phyloP scores from a whole-genome alignment of 2,888 invertebrate genomes.

The Diaphora mendica region DNA sequence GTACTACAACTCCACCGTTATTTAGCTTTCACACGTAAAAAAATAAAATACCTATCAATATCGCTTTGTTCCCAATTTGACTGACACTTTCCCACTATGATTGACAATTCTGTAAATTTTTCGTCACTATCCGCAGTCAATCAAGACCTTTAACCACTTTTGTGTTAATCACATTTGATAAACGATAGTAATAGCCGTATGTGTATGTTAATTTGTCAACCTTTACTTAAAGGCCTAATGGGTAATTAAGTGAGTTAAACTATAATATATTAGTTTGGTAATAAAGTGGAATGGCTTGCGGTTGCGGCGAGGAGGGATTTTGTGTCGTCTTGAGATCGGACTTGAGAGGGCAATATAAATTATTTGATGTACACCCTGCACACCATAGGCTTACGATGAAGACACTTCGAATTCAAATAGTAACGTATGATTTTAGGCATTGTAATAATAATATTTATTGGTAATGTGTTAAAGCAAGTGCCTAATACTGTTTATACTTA shows the following conservation, averaged over 20 bases:
- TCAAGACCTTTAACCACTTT: constrained; percentile 14
- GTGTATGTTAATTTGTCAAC: constrained; percentile 53
- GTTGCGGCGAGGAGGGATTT: constrained; percentile 1
- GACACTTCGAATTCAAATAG: neutral
- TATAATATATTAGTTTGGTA: constrained; percentile 41
- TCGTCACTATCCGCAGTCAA: neutral
- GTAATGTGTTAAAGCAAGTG: too few relatives aligned
- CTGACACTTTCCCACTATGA: neutral
- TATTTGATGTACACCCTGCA: neutral
- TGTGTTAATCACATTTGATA: constrained; percentile 50
- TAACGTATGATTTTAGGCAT: neutral
- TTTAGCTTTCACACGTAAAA: neutral
- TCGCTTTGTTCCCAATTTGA: neutral
- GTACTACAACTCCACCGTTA: too few relatives aligned
- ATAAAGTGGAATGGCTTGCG: constrained; percentile 9
- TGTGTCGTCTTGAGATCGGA: constrained; percentile 13
- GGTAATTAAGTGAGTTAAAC: constrained; percentile 49
- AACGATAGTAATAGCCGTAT: constrained; percentile 25
- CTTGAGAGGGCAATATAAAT: constrained; percentile 3
- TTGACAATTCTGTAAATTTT: neutral
- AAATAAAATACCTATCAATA: neutral
- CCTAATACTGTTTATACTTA: too few relatives aligned
- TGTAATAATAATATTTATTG: neutral
- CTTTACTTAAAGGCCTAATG: constrained; percentile 50
- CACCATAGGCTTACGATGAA: neutral